Percentiles rank a stretch among this genome's conserved stretches.
Evolutionary conservation across 2,113 vertebrate species (phyloP).

Genomic region (Eupsittula cactorum): DNA sequence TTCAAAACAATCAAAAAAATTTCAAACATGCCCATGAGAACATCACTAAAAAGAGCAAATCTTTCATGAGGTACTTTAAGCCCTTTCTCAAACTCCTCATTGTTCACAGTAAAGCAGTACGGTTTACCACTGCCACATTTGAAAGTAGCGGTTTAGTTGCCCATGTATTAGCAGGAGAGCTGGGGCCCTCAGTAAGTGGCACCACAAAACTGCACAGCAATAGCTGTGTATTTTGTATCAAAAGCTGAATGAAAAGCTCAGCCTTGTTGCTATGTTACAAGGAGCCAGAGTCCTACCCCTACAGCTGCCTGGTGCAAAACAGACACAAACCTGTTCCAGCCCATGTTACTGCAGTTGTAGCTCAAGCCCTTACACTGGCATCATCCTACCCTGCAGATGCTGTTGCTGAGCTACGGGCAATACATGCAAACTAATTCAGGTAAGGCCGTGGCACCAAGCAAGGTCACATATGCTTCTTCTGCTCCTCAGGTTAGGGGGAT

Average conservation of each 20-base stretch:
- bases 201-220: not conserved
- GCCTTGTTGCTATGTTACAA: not conserved
- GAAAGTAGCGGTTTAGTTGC: not conserved
- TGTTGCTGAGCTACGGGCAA: not conserved
- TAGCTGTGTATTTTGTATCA: not conserved
- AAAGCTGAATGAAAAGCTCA: not conserved
- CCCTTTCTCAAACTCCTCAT: not conserved
- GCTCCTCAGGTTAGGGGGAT: not conserved
- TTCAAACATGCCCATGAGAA: not conserved
- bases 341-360: not conserved
- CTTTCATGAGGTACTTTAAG: not conserved
- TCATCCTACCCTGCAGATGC: accelerated
- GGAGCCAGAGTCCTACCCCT: not conserved
- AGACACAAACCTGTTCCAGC: not conserved
- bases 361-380: not conserved
- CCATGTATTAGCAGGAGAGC: not conserved
- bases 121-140: not conserved
- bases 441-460: not conserved
- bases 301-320: not conserved
- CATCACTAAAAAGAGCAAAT: not conserved
- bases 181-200: not conserved
- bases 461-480: not conserved
- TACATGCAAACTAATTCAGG: not conserved
- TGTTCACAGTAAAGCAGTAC: not conserved
- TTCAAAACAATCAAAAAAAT: not conserved